These are phyloP conservation scores for Melolontha melolontha DNA, from an alignment of 2,888 invertebrate species.

Conservation along the genomic window DNA sequence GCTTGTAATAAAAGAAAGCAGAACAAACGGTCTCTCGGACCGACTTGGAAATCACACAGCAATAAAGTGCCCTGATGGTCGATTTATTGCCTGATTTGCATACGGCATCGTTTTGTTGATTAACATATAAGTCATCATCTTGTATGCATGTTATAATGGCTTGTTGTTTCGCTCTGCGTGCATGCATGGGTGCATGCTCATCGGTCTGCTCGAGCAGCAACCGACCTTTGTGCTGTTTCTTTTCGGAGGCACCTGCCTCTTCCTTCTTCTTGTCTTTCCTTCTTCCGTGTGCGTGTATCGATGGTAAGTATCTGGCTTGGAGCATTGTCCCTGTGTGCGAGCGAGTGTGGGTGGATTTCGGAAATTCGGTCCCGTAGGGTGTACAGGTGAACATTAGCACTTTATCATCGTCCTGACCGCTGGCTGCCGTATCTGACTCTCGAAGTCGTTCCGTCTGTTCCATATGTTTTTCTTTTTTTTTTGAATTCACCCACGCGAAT, in stretches of 20 bases:
- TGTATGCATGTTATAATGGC: constrained; percentile 4
- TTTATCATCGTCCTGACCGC: constrained; percentile 19
- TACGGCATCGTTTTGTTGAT: constrained; percentile 22
- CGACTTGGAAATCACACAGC: constrained; percentile 28
- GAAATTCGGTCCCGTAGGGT: constrained; percentile 41
- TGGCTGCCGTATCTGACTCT: too few relatives aligned
- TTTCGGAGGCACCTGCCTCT: constrained; percentile 11
- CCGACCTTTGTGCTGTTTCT: constrained; percentile 18
- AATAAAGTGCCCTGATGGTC: constrained; percentile 22
- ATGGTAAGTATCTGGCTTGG: too few relatives aligned
- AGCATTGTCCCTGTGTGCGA: not conserved
- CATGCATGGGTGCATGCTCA: constrained; percentile 4
- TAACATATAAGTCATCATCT: constrained; percentile 30
- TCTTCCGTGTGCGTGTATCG: not conserved
- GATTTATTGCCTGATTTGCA: constrained; percentile 31
- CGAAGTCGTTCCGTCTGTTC: too few relatives aligned
- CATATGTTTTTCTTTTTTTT: too few relatives aligned
- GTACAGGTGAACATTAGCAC: constrained; percentile 31
- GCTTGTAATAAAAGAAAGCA: constrained; percentile 21
- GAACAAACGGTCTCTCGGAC: constrained; percentile 7
- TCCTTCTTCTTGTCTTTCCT: not conserved
- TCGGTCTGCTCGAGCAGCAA: not conserved
- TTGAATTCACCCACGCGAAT: too few relatives aligned
- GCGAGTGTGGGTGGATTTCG: constrained; percentile 34
- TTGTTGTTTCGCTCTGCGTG: constrained; percentile 9